These are phyloP conservation scores for Cirrhinus mrigala DNA, from an alignment of 2,797 vertebrate genomes.

Conservation along the genomic window DNA sequence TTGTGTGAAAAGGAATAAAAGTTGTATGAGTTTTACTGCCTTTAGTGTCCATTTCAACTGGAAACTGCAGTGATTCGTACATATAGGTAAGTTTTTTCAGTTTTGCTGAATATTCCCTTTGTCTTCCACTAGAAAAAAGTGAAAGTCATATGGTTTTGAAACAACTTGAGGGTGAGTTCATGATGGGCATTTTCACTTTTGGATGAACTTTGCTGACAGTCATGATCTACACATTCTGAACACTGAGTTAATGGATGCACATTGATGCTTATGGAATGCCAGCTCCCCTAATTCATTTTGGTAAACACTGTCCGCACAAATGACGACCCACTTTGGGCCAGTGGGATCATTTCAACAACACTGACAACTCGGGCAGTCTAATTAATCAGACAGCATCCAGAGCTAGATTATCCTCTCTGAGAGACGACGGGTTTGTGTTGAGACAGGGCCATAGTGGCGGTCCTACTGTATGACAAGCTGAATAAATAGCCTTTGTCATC, in stretches of 20 bases:
- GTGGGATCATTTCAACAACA: constrained; percentile 27
- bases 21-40: too few species aligned
- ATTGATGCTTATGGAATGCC: constrained; percentile 41
- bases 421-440: constrained; percentile 39
- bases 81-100: too few species aligned
- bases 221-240: constrained; percentile 50
- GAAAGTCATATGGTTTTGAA: not conserved
- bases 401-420: constrained; percentile 57
- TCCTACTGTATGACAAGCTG: constrained; percentile 51
- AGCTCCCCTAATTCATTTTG: constrained; percentile 49
- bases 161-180: not conserved
- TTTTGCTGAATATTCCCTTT: not conserved
- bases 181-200: not conserved
- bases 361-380: constrained; percentile 43
- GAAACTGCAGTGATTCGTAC: too few species aligned
- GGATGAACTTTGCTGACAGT: constrained; percentile 16
- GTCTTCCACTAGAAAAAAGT: not conserved
- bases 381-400: constrained; percentile 58
- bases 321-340: constrained; percentile 48
- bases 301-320: constrained; percentile 52
- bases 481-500: constrained; percentile 62
- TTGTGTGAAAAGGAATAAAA: too few species aligned
- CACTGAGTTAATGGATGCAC: constrained; percentile 43
- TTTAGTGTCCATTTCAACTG: too few species aligned
- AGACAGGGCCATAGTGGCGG: constrained; percentile 33